Evolutionary conservation across 1,140 invertebrate genomes (phyloP).

Genomic region (Tetragonula clypearis): DNA sequence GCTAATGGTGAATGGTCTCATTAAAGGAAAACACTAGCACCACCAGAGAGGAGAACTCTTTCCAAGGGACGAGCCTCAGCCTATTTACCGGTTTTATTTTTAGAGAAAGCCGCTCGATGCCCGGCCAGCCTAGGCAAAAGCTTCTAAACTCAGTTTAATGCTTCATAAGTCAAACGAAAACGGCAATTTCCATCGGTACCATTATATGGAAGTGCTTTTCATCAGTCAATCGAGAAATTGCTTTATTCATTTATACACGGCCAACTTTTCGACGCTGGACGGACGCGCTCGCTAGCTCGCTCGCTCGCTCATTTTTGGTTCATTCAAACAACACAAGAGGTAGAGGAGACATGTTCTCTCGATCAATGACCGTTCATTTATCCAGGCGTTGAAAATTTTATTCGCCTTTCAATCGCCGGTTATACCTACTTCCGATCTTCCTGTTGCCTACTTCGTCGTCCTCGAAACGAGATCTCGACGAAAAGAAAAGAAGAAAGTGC

Average conservation of each 20-base stretch:
- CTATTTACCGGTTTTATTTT: constrained; percentile 58
- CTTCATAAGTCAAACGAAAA: constrained; percentile 51
- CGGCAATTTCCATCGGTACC: constrained; percentile 55
- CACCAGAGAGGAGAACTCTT: constrained; percentile 18
- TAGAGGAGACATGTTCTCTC: background rate
- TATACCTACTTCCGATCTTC: background rate
- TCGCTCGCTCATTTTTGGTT: constrained; percentile 16
- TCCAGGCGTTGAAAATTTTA: background rate
- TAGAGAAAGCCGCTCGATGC: constrained; percentile 32
- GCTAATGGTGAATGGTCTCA: constrained; percentile 39
- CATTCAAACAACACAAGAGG: constrained; percentile 38
- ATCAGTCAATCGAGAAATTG: constrained; percentile 59
- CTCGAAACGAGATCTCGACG: background rate
- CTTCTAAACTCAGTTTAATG: constrained; percentile 56
- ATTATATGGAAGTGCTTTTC: constrained; percentile 53
- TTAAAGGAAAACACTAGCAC: constrained; percentile 45
- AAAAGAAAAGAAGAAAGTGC: background rate
- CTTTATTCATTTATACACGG: constrained; percentile 33
- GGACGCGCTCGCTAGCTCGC: background rate
- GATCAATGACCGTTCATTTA: constrained; percentile 8
- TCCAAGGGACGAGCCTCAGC: constrained; percentile 31
- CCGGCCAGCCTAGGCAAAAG: constrained; percentile 18
- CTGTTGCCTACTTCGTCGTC: background rate
- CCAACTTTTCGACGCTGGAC: constrained; percentile 5
- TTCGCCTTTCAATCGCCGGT: background rate